These are phyloP conservation scores for Oppia nitens DNA, from an alignment of 1,140 invertebrate genomes.

Conservation along the genomic window DNA sequence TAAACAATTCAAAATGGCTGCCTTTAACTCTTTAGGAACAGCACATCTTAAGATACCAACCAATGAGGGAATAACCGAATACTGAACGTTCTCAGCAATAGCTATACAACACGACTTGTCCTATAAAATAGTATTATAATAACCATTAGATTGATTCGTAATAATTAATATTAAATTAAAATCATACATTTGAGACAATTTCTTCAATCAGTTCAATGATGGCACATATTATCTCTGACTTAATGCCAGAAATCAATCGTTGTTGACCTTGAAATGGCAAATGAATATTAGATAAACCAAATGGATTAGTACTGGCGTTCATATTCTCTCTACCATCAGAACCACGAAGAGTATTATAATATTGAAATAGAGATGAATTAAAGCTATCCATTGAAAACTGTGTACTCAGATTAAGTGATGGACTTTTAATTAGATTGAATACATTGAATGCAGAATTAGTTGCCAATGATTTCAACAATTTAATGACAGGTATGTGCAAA, in stretches of 20 bases:
- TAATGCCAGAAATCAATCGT: background rate
- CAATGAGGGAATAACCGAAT: slow-evolving; percentile 57
- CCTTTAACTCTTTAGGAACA: slow-evolving; percentile 65
- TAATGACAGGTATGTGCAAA: slow-evolving; percentile 20
- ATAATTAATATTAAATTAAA: too few relatives aligned
- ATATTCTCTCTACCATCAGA: slow-evolving; percentile 37
- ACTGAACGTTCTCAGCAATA: slow-evolving; percentile 67
- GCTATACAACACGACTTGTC: slow-evolving; percentile 35
- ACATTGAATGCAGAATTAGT: slow-evolving; percentile 14
- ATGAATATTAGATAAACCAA: background rate
- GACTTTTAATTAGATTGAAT: slow-evolving; percentile 16
- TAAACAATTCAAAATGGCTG: slow-evolving; percentile 54
- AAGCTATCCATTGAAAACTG: slow-evolving; percentile 69
- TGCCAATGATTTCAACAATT: slow-evolving; percentile 15
- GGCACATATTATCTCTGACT: slow-evolving; percentile 11
- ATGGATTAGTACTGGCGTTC: background rate
- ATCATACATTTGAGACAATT: slow-evolving; percentile 15
- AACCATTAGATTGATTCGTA: background rate
- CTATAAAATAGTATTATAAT: slow-evolving; percentile 1
- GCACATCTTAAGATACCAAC: slow-evolving; percentile 68
- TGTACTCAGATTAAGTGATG: slow-evolving; percentile 1
- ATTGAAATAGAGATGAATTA: slow-evolving; percentile 62
- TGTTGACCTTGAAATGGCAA: background rate
- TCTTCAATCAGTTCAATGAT: slow-evolving; percentile 11
- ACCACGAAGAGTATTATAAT: slow-evolving; percentile 32